Percentiles rank a stretch among this genome's conserved stretches.
Evolutionary conservation across 2,888 invertebrate species (phyloP).

Genomic region (Hoplodrina ambigua): DNA sequence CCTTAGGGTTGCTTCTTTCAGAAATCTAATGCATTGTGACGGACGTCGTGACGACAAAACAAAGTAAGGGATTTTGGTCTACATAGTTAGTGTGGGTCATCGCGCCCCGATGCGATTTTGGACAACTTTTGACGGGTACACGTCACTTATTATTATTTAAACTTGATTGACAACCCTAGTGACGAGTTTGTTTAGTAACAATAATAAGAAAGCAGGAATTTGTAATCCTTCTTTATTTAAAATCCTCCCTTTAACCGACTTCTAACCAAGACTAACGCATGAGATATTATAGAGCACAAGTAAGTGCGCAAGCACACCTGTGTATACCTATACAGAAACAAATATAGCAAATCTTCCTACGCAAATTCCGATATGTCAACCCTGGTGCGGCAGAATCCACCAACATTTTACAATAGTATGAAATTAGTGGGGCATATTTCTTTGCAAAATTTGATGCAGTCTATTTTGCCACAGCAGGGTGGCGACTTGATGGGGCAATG

Average conservation of each 20-base stretch:
- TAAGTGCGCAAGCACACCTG: too few relatives aligned
- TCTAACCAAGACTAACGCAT: not conserved
- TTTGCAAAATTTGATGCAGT: too few relatives aligned
- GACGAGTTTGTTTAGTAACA: conserved; percentile 48
- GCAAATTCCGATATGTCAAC: too few relatives aligned
- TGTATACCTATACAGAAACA: too few relatives aligned
- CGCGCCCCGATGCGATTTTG: conserved; percentile 88
- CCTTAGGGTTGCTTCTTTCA: conserved; percentile 56
- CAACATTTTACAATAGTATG: too few relatives aligned
- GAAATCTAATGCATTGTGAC: conserved; percentile 65
- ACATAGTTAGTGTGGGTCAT: conserved; percentile 89
- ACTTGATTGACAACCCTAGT: conserved; percentile 83
- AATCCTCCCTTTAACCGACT: conserved; percentile 22
- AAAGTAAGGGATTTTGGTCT: conserved; percentile 87
- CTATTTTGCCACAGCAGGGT: too few relatives aligned
- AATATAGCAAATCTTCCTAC: too few relatives aligned
- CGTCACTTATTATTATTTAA: conserved; percentile 84
- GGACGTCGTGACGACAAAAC: conserved; percentile 66
- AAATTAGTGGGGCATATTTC: too few relatives aligned
- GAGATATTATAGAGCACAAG: too few relatives aligned
- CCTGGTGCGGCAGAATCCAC: too few relatives aligned
- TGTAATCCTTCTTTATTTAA: conserved; percentile 11
- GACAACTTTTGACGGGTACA: conserved; percentile 87
- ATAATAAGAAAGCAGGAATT: conserved; percentile 20
- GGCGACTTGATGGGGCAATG: too few relatives aligned